phyloP scores from a whole-genome alignment of 2,888 invertebrate species.

The Drosophila anomalata region DNA sequence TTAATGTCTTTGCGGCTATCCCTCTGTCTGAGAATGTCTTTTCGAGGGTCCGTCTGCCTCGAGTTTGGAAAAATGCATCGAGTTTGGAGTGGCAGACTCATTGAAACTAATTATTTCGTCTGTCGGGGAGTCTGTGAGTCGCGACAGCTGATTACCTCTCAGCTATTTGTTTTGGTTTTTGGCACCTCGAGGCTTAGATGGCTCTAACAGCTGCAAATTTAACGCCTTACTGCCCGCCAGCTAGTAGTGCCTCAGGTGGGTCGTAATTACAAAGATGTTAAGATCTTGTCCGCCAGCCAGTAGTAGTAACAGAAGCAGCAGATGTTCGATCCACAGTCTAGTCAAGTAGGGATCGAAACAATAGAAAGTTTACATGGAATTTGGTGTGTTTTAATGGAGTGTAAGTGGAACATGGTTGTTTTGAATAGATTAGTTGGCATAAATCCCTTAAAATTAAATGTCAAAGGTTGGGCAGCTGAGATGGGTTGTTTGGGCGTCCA shows the following conservation, averaged over 20 bases:
- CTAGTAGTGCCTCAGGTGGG: slow-evolving; percentile 15
- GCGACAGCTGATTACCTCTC: slow-evolving; percentile 67
- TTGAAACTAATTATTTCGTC: slow-evolving; percentile 67
- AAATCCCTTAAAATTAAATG: slow-evolving; percentile 6
- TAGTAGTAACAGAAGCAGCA: neutral
- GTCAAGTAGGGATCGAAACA: slow-evolving; percentile 2
- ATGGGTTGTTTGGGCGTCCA: neutral
- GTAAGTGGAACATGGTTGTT: too few species aligned
- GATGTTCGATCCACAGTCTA: slow-evolving; percentile 34
- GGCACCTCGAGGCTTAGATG: slow-evolving; percentile 33
- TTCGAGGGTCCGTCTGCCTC: slow-evolving; percentile 17
- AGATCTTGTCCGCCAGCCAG: slow-evolving; percentile 28
- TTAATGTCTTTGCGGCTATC: slow-evolving; percentile 53
- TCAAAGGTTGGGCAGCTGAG: slow-evolving; percentile 14
- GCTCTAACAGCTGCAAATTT: slow-evolving; percentile 66
- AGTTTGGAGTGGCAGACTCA: slow-evolving; percentile 47
- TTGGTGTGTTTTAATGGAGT: neutral
- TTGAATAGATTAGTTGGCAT: too few species aligned
- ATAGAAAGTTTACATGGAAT: slow-evolving; percentile 19
- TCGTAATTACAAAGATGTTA: slow-evolving; percentile 65
- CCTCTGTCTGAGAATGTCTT: slow-evolving; percentile 19
- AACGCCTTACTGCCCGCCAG: slow-evolving; percentile 49
- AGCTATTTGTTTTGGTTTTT: slow-evolving; percentile 58
- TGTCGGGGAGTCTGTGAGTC: slow-evolving; percentile 24
- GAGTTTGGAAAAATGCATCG: slow-evolving; percentile 40